Percentiles rank a stretch among this genome's conserved stretches.
Conservation (phyloP, 2,113 vertebrate genomes). For the Xerus inauris region DNA sequence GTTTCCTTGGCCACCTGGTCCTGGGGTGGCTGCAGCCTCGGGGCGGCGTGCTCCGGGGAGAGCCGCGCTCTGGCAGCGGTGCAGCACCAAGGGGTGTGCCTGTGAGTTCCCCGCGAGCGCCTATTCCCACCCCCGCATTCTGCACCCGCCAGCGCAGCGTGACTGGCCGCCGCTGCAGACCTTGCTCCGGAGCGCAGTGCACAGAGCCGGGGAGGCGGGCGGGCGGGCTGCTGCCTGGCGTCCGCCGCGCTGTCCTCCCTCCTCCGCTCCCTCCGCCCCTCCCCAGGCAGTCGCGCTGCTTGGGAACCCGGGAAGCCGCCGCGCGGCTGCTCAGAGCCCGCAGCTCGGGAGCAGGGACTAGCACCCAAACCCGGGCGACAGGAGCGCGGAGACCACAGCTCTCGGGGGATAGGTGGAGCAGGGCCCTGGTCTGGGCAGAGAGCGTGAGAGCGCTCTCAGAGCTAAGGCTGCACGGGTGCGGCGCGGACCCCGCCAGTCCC, state of each 20-base stretch:
- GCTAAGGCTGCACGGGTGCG: not conserved
- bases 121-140: slow-evolving; percentile 57
- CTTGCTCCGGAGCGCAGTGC: not conserved
- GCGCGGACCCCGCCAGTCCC: not conserved
- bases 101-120: not conserved
- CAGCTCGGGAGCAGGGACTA: not conserved
- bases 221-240: slow-evolving; percentile 31
- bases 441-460: not conserved
- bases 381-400: not conserved
- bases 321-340: not conserved
- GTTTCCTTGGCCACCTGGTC: not conserved
- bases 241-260: slow-evolving; percentile 26
- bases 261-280: slow-evolving; percentile 41
- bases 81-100: not conserved
- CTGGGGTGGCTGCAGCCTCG: not conserved
- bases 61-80: not conserved
- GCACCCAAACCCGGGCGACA: not conserved
- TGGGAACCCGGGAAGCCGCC: slow-evolving; percentile 13
- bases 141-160: slow-evolving; percentile 51
- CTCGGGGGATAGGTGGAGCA: not conserved
- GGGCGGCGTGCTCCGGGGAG: not conserved
- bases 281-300: not conserved
- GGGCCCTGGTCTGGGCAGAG: not conserved
- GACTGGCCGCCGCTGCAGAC: slow-evolving; percentile 55
- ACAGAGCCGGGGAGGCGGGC: slow-evolving; percentile 8